These are phyloP conservation scores for Formicarius rufipectus DNA, from an alignment of 2,113 vertebrate genomes.

Conservation along the genomic window DNA sequence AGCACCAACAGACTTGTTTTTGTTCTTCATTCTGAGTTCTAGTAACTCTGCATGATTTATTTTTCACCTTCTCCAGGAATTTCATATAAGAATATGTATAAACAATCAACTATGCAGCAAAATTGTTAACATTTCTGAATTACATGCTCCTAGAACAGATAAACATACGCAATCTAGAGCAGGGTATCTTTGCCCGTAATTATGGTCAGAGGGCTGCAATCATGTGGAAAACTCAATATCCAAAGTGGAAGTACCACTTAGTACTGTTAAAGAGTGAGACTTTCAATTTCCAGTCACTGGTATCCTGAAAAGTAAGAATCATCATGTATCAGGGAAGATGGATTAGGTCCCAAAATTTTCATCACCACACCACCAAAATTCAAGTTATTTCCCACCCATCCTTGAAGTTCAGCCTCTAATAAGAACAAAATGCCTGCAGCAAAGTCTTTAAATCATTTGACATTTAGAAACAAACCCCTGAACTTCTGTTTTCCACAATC, in stretches of 20 bases:
- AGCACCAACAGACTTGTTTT: neutral
- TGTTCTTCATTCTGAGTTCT: neutral
- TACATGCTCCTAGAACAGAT: neutral
- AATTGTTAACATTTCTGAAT: too few relatives aligned
- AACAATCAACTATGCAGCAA: neutral
- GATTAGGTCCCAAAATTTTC: neutral
- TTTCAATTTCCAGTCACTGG: too few relatives aligned
- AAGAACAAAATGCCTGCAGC: neutral
- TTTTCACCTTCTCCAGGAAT: neutral
- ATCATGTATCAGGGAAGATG: neutral
- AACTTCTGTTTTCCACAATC: neutral
- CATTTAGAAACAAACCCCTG: fast-evolving
- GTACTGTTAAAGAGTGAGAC: too few relatives aligned
- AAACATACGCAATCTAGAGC: neutral
- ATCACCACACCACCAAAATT: neutral
- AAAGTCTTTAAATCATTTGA: neutral
- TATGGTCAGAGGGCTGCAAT: neutral
- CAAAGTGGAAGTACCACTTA: neutral
- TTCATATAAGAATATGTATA: neutral
- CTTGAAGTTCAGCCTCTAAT: neutral
- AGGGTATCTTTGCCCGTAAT: neutral
- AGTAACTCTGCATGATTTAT: neutral
- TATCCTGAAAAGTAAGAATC: neutral
- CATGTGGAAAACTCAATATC: neutral
- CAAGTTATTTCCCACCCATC: neutral